Percentiles rank a stretch among this genome's conserved stretches.
Conservation (phyloP, 2,888 invertebrate genomes). For the Hylaea fasciaria region DNA sequence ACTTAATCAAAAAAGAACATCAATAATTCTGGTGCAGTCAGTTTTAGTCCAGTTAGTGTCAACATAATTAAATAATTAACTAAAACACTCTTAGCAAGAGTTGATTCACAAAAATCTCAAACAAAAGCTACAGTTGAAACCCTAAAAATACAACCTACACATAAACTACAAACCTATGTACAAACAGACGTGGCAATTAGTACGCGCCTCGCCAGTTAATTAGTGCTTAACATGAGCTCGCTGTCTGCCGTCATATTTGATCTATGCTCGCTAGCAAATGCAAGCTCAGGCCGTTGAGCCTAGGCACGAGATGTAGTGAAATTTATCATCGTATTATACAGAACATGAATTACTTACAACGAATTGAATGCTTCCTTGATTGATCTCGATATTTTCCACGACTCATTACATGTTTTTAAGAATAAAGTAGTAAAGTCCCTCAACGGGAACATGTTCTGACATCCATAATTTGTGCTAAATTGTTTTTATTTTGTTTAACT, state of each 20-base stretch:
- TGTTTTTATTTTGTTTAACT: too few relatives aligned
- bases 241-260: conserved; percentile 38
- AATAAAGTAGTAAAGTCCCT: too few relatives aligned
- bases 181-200: conserved; percentile 37
- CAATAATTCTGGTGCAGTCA: neutral
- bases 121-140: neutral
- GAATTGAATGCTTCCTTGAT: too few relatives aligned
- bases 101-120: neutral
- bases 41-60: too few relatives aligned
- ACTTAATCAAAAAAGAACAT: too few relatives aligned
- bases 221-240: conserved; percentile 39
- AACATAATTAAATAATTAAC: too few relatives aligned
- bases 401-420: too few relatives aligned
- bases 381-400: too few relatives aligned
- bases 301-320: neutral
- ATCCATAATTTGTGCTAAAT: too few relatives aligned
- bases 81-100: neutral
- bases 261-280: conserved; percentile 23
- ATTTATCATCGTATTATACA: neutral
- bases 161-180: conserved; percentile 10
- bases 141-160: conserved; percentile 2
- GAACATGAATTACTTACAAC: too few relatives aligned
- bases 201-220: conserved; percentile 41
- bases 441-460: too few relatives aligned
- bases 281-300: conserved; percentile 10